Evolutionary conservation across 2,113 vertebrate species (phyloP), one percentile per base, ranked within the genome.

Genomic region (Xenus cinereus): DNA sequence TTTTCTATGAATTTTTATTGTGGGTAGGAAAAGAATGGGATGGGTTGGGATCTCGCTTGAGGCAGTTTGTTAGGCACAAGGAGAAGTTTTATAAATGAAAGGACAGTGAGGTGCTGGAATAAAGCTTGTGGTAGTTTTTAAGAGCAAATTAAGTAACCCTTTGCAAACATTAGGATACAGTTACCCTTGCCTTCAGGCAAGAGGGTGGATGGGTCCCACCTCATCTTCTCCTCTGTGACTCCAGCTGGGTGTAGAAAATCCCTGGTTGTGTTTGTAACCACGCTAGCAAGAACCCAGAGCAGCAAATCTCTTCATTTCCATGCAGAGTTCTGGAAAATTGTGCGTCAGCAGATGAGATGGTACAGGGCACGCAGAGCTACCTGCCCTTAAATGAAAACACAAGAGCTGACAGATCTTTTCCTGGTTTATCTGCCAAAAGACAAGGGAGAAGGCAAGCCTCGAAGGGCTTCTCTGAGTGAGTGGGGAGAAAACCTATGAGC

Each of bases 1-100:
- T 54, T 74, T 78, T 67, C 84, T 51, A 18, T 20, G 71, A 53
- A 17, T 54, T 79, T 81, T 87, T 89, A 45, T 60, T 76, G 69
- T 60, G 82, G 53, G 21, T 64, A 79, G 78, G n/a, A 53, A 43
- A 84, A 91, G 66, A 93, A 78, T 51, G 35, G 90, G 48, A 63
- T 48, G 77, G 67, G 48, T 41, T 85, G 57, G 78, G 81, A 91
- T 68, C 43, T 41, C 2, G 26, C 81, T 79, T 18, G 69, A 51
- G 43, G 74, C 66, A 27, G 43, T 60, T 91, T 23, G 28, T 51
- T n/a, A 75, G 43, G 64, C 51, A 39, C 26, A 43, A n/a, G 76
- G 80, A 69, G 59, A 77, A 83, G 68, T 60, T 46, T 93, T 68
- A 63, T 71, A 72, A 93, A 84, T 4, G 48, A 41, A 83, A 74